Percentiles rank a stretch among this genome's conserved stretches.
Evolutionary conservation across 2,797 vertebrate species (phyloP).

Genomic region (Meda fulgida): DNA sequence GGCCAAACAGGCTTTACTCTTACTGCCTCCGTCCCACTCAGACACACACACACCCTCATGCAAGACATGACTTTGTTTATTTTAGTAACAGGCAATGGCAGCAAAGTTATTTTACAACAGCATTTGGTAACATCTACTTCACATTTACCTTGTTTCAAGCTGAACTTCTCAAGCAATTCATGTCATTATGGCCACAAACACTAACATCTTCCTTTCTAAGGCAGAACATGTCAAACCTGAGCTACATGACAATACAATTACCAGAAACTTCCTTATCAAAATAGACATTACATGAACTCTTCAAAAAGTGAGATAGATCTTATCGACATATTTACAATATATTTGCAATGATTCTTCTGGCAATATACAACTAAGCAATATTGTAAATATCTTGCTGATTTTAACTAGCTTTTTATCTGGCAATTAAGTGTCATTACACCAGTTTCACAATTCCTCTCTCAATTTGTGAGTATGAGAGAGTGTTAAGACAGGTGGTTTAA

Average conservation of each 20-base stretch:
- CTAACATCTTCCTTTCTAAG: constrained; percentile 64
- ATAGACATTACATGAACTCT: constrained; percentile 56
- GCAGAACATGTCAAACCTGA: constrained; percentile 53
- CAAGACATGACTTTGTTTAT: constrained; percentile 71
- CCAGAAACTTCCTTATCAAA: constrained; percentile 65
- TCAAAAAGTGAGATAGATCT: not conserved
- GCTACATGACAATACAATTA: constrained; percentile 60
- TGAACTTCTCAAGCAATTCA: constrained; percentile 61
- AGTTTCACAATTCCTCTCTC: not conserved
- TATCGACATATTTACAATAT: not conserved
- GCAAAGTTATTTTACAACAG: constrained; percentile 76
- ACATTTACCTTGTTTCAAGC: constrained; percentile 74
- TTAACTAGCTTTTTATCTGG: not conserved
- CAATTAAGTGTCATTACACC: not conserved
- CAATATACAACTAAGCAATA: not conserved
- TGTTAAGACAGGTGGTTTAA: not conserved
- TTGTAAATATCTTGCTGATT: not conserved
- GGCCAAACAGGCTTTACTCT: constrained; percentile 61
- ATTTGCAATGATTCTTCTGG: not conserved
- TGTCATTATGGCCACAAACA: constrained; percentile 61
- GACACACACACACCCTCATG: constrained; percentile 65
- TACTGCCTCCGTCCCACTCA: constrained; percentile 55
- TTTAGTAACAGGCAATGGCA: constrained; percentile 80
- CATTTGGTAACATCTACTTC: constrained; percentile 77
- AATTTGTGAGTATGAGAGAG: no score